Percentiles rank a stretch among this genome's conserved stretches.
Conservation (phyloP, 2,113 vertebrate genomes). For the Cardinalis cardinalis region DNA sequence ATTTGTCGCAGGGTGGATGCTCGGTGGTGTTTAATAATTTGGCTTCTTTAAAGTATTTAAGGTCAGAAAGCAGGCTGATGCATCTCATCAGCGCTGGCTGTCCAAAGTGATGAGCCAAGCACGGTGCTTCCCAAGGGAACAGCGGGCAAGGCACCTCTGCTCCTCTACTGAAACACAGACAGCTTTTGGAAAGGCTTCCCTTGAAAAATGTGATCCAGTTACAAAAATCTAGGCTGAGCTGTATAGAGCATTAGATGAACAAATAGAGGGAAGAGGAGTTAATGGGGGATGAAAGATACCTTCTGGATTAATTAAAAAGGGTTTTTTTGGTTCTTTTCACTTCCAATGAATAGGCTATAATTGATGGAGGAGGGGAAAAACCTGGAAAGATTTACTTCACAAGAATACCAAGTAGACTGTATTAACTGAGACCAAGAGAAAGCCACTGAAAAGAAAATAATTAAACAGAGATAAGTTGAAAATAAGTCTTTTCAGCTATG, state of each 20-base stretch:
- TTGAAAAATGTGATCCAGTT: neutral
- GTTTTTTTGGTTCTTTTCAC: neutral
- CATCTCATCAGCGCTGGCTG: neutral
- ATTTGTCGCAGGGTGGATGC: neutral
- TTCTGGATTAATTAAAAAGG: neutral
- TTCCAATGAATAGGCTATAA: neutral
- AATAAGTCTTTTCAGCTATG: neutral
- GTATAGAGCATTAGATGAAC: neutral
- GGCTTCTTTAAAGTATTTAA: neutral
- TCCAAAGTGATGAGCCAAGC: fast-evolving
- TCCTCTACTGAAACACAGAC: fast-evolving
- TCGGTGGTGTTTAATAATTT: neutral
- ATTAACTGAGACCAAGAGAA: neutral
- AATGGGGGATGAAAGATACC: neutral
- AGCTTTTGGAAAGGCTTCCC: neutral
- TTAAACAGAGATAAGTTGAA: neutral
- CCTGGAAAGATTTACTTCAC: neutral
- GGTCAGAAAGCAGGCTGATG: neutral
- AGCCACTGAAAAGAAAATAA: neutral
- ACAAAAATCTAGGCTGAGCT: neutral
- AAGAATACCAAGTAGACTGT: neutral
- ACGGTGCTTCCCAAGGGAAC: fast-evolving
- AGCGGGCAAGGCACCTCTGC: neutral
- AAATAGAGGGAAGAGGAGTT: neutral
- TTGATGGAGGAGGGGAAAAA: neutral